Conservation (phyloP, 2,797 vertebrate genomes). For the Rhynchonycteris naso region DNA sequence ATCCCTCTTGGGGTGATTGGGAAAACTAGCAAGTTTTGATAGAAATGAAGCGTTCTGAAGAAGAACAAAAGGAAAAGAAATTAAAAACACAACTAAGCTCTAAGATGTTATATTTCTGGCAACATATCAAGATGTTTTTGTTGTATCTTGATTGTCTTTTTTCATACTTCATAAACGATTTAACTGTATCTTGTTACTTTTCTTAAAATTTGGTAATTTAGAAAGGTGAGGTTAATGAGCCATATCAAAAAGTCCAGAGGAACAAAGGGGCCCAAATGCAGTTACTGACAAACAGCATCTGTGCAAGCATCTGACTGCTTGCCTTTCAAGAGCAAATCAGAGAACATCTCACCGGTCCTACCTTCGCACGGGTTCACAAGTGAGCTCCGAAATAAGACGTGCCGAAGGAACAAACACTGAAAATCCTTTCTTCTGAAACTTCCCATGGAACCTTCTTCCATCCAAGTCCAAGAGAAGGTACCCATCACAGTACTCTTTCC, state of each 20-base stretch:
- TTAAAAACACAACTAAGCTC: not conserved
- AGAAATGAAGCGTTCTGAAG: not conserved
- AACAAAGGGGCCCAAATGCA: not conserved
- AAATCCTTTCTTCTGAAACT: not conserved
- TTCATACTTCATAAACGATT: not conserved
- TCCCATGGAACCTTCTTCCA: not conserved
- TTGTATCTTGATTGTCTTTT: not conserved
- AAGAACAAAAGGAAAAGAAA: not conserved
- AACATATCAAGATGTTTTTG: not conserved
- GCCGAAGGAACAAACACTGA: not conserved
- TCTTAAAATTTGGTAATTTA: not conserved
- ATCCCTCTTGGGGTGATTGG: not conserved
- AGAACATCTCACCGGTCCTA: rapidly evolving
- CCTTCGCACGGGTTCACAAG: not conserved
- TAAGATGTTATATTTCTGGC: not conserved
- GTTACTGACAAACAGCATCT: not conserved
- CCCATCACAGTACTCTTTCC: not conserved
- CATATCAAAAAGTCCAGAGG: not conserved
- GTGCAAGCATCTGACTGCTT: not conserved
- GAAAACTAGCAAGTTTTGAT: not conserved
- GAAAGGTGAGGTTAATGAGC: not conserved
- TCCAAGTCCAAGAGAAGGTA: not conserved
- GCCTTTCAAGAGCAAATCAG: not conserved
- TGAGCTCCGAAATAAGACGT: not conserved
- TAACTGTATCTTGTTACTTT: not conserved